Conservation (phyloP, 2,797 vertebrate genomes). For the Danio aesculapii region DNA sequence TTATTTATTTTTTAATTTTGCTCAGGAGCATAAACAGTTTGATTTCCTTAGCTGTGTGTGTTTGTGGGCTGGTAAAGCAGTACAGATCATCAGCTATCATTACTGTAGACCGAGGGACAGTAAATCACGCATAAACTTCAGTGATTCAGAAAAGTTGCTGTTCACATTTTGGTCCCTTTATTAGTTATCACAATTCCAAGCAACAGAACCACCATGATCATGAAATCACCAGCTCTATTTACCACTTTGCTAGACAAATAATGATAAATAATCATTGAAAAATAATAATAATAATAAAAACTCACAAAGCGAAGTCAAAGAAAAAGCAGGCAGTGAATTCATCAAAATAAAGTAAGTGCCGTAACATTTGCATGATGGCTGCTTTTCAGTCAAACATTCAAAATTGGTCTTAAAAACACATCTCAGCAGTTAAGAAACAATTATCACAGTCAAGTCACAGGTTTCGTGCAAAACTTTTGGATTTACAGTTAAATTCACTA, state of each 20-base stretch:
- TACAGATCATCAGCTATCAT: slow-evolving; percentile 5
- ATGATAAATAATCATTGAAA: slow-evolving; percentile 56
- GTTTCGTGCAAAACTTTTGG: slow-evolving; percentile 53
- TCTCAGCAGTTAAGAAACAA: slow-evolving; percentile 36
- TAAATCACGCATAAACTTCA: neutral
- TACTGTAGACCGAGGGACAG: neutral
- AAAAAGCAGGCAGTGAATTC: slow-evolving; percentile 53
- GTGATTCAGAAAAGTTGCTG: neutral
- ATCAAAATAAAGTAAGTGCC: slow-evolving; percentile 42
- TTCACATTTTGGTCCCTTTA: slow-evolving; percentile 84
- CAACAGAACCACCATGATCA: slow-evolving; percentile 83
- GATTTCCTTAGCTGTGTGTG: neutral
- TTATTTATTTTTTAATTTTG: too few species aligned
- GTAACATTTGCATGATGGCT: slow-evolving; percentile 26
- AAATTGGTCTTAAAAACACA: slow-evolving; percentile 29
- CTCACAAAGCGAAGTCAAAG: slow-evolving; percentile 50
- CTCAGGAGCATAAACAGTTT: neutral
- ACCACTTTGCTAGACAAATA: slow-evolving; percentile 76
- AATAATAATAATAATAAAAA: slow-evolving; percentile 48
- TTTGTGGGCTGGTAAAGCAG: neutral
- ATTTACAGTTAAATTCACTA: slow-evolving; percentile 43
- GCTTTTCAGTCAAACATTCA: slow-evolving; percentile 46
- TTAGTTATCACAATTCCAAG: slow-evolving; percentile 84
- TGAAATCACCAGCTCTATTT: slow-evolving; percentile 80
- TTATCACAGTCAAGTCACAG: slow-evolving; percentile 54